Evolutionary conservation across 2,797 vertebrate genomes (phyloP).

Genomic region (Hemitrygon akajei): DNA sequence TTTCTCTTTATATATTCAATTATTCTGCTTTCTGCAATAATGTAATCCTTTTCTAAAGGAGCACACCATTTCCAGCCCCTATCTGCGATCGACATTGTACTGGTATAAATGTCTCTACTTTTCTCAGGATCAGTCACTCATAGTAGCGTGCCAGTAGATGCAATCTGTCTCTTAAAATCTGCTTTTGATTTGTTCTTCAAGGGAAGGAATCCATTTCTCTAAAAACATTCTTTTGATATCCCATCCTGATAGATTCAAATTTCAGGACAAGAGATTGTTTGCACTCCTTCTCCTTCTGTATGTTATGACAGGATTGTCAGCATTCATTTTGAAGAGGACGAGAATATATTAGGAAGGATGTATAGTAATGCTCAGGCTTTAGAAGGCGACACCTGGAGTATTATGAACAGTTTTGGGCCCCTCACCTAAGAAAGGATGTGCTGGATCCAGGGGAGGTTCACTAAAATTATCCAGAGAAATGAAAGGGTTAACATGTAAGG

Average conservation of each 20-base stretch:
- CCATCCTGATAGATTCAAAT: background rate
- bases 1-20: slow-evolving; percentile 15
- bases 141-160: background rate
- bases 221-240: background rate
- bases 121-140: background rate
- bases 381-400: too few species aligned
- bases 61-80: background rate
- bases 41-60: background rate
- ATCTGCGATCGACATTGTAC: background rate
- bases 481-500: too few species aligned
- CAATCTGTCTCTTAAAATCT: background rate
- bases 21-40: background rate
- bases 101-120: background rate
- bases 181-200: background rate
- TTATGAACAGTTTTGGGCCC: too few species aligned
- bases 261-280: background rate
- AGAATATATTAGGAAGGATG: too few species aligned
- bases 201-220: background rate
- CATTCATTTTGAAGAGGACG: too few species aligned
- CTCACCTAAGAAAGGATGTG: too few species aligned
- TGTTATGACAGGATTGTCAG: background rate
- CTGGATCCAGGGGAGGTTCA: too few species aligned
- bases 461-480: too few species aligned
- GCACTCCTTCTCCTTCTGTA: background rate
- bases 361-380: too few species aligned